A percentile compares a stretch with the other conserved stretches of the same genome.
These are phyloP conservation scores for Phalacrocorax carbo DNA, from an alignment of 2,113 vertebrate species.

Conservation along the genomic window DNA sequence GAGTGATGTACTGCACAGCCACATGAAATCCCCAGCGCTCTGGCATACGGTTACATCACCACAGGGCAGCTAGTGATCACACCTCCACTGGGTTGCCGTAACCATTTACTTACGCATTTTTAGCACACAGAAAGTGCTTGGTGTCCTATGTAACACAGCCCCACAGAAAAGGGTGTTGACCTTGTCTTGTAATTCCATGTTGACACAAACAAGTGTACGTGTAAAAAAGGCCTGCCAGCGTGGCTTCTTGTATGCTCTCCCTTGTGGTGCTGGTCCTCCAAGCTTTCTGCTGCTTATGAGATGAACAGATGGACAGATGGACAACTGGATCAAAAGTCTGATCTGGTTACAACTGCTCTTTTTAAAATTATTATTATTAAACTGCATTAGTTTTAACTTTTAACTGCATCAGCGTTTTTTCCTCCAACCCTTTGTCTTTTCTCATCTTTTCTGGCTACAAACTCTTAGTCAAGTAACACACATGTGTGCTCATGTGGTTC, in stretches of 20 bases:
- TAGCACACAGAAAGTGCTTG: neutral
- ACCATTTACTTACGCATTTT: neutral
- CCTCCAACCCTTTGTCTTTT: neutral
- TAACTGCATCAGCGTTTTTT: neutral
- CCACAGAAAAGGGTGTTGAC: neutral
- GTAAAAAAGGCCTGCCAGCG: neutral
- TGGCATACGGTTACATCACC: accelerated
- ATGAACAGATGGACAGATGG: neutral
- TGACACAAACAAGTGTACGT: neutral
- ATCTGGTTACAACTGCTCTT: neutral
- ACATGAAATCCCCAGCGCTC: neutral
- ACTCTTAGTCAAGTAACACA: neutral
- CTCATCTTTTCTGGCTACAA: neutral
- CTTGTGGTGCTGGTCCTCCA: neutral
- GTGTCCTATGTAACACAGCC: accelerated
- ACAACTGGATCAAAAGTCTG: neutral
- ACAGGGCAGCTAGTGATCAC: neutral
- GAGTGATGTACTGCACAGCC: neutral
- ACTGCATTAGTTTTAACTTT: neutral
- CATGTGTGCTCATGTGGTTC: neutral
- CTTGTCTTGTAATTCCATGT: neutral
- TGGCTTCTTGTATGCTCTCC: neutral
- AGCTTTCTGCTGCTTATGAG: neutral
- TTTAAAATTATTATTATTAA: neutral
- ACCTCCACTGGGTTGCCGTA: accelerated